Evolutionary conservation across 2,113 vertebrate genomes (phyloP).

Genomic region (Stomatorhinus ivindoensis): DNA sequence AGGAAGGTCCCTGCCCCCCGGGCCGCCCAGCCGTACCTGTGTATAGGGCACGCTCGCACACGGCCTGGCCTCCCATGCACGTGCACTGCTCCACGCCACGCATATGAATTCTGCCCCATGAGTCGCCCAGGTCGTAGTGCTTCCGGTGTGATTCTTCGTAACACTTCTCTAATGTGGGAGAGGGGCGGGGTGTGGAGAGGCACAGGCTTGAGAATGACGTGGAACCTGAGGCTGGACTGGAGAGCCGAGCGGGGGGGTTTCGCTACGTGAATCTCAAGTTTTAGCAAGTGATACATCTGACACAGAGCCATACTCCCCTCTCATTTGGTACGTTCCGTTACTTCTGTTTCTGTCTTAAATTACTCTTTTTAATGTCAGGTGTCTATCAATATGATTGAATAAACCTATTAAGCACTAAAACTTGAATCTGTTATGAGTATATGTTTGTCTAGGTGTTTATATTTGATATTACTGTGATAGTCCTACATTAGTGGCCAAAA

Average conservation of each 20-base stretch:
- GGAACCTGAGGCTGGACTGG: neutral
- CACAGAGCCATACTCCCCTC: neutral
- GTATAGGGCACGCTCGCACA: conserved; percentile 56
- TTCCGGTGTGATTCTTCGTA: conserved; percentile 71
- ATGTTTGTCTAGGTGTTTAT: neutral
- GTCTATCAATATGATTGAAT: neutral
- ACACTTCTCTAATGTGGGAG: conserved; percentile 68
- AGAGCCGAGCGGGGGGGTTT: conserved; percentile 12
- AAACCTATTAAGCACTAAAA: neutral
- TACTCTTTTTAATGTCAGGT: neutral
- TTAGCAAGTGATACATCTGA: neutral
- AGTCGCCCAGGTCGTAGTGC: conserved; percentile 66
- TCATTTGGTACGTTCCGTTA: neutral
- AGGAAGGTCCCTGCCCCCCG: neutral
- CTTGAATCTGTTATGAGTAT: neutral
- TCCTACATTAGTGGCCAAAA: neutral
- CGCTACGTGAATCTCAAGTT: neutral
- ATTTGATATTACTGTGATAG: neutral
- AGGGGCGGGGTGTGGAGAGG: neutral
- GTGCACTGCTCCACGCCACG: conserved; percentile 70
- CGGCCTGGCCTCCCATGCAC: conserved; percentile 48
- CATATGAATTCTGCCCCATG: conserved; percentile 72
- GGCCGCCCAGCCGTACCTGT: conserved; percentile 53
- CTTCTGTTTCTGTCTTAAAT: neutral
- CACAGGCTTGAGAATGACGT: neutral